Percentiles rank a stretch among this genome's conserved stretches.
Conservation (phyloP, 2,888 invertebrate genomes). For the Dascillus cervinus region DNA sequence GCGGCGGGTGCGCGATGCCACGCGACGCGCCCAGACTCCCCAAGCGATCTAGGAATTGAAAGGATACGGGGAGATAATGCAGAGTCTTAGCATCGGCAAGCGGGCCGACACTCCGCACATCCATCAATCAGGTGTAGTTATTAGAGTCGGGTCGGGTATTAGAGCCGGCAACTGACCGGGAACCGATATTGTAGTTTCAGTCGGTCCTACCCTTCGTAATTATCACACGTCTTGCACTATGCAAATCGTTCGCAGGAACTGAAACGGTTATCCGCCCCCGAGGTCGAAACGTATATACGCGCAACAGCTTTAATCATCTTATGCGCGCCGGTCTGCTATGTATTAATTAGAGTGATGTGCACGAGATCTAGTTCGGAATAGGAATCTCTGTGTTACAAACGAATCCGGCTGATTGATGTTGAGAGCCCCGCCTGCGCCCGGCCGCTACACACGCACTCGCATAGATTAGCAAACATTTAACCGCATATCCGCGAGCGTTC, state of each 20-base stretch:
- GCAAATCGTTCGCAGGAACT: constrained; percentile 19
- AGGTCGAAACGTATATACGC: constrained; percentile 14
- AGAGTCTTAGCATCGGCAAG: constrained; percentile 16
- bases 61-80: constrained; percentile 26
- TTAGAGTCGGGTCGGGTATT: constrained; percentile 17
- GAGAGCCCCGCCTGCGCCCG: constrained; percentile 21
- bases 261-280: constrained; percentile 19
- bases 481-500: constrained; percentile 12
- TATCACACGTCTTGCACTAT: constrained; percentile 21
- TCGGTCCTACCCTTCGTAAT: constrained; percentile 22
- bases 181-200: constrained; percentile 14
- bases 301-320: constrained; percentile 33
- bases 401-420: constrained; percentile 29
- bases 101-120: constrained; percentile 20
- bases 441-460: constrained; percentile 30
- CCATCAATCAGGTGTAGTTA: constrained; percentile 27
- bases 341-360: constrained; percentile 43
- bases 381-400: constrained; percentile 25
- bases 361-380: constrained; percentile 19
- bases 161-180: constrained; percentile 1
- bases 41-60: constrained; percentile 33
- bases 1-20: constrained; percentile 28
- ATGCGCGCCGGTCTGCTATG: constrained; percentile 36
- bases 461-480: constrained; percentile 38
- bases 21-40: constrained; percentile 32